phyloP scores from a whole-genome alignment of 2,113 vertebrate genomes.

The Pelecanoides urinatrix region DNA sequence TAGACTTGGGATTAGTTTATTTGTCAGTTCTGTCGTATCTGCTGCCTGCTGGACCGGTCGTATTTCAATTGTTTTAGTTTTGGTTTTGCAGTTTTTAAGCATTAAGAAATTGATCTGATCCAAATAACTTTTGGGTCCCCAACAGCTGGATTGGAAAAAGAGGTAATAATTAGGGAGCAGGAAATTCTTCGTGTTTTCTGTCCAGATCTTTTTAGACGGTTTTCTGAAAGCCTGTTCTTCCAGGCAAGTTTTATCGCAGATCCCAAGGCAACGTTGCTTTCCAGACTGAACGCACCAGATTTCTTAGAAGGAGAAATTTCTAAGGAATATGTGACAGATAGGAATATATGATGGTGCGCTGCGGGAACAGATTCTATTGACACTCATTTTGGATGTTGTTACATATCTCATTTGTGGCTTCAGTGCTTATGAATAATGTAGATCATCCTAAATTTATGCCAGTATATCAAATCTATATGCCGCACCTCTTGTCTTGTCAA shows the following conservation, averaged over 20 bases:
- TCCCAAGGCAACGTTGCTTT: constrained; percentile 49
- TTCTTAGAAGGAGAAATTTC: constrained; percentile 60
- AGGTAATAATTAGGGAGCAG: neutral
- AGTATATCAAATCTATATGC: constrained; percentile 62
- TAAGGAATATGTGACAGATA: constrained; percentile 66
- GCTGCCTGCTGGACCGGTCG: neutral
- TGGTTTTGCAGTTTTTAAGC: neutral
- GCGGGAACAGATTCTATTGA: constrained; percentile 68
- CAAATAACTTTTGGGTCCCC: constrained; percentile 2
- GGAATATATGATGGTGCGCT: constrained; percentile 57
- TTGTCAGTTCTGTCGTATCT: neutral
- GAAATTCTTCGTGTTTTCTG: neutral
- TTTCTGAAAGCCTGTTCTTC: constrained; percentile 17
- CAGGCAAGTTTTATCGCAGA: neutral
- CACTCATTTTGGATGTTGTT: constrained; percentile 70
- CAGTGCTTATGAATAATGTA: constrained; percentile 67
- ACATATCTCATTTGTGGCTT: constrained; percentile 71
- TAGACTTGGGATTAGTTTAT: neutral
- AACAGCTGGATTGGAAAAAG: neutral
- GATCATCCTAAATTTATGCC: constrained; percentile 68
- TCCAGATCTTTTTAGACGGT: neutral
- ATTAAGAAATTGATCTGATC: neutral
- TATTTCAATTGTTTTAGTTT: neutral
- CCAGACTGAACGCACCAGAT: constrained; percentile 63
- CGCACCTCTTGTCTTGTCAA: constrained; percentile 64